phyloP scores from a whole-genome alignment of 1,140 invertebrate species.

The Drosophila nigrodunni region DNA sequence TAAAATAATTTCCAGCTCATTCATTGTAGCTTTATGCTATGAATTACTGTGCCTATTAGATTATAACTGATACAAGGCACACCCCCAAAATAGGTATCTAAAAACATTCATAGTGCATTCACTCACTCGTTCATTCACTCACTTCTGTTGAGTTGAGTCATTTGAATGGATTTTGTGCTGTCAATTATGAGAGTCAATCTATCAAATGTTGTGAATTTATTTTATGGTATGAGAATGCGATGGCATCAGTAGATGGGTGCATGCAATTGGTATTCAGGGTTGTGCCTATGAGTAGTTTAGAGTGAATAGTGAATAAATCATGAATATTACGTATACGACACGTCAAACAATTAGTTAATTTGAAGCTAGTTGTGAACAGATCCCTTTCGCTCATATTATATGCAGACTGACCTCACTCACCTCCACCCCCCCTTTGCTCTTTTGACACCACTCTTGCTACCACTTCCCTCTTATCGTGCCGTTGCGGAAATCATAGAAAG shows the following conservation, averaged over 20 bases:
- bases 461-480: neutral
- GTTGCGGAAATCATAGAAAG: slow-evolving; percentile 76
- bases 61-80: neutral
- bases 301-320: slow-evolving; percentile 24
- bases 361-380: slow-evolving; percentile 2
- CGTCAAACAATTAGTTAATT: neutral
- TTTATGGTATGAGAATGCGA: slow-evolving; percentile 19
- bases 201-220: neutral
- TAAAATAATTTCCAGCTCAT: too few relatives aligned
- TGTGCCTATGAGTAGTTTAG: neutral
- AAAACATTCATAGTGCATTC: neutral
- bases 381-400: slow-evolving; percentile 36
- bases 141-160: slow-evolving; percentile 3
- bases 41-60: too few relatives aligned
- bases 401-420: slow-evolving; percentile 13
- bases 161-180: neutral
- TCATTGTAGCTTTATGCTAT: too few relatives aligned
- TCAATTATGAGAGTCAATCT: neutral
- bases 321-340: slow-evolving; percentile 43
- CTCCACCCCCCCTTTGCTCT: neutral
- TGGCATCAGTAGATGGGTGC: slow-evolving; percentile 21
- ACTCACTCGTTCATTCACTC: neutral
- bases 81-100: neutral
- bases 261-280: slow-evolving; percentile 31
- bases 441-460: too few relatives aligned